Conservation (phyloP, 2,113 vertebrate species). For the Seriola aureovittata region DNA sequence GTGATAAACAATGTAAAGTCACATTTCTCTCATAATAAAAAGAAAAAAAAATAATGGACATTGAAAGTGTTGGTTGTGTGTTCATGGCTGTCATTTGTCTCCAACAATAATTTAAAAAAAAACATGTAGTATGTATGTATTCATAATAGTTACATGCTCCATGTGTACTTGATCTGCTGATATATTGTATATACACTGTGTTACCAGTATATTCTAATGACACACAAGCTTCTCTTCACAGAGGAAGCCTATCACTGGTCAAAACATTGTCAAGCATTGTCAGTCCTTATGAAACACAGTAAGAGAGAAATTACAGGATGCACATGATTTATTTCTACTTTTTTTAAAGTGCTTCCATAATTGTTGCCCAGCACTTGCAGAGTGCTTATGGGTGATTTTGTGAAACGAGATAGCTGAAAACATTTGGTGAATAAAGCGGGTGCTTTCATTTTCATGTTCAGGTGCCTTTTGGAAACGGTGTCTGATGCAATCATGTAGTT, state of each 20-base stretch:
- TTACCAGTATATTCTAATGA: too few relatives aligned
- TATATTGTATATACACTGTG: too few relatives aligned
- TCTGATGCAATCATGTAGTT: not conserved
- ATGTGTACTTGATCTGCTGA: too few relatives aligned
- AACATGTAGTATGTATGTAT: too few relatives aligned
- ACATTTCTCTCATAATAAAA: conserved; percentile 91
- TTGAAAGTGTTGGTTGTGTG: not conserved
- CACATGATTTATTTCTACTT: not conserved
- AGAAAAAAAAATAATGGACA: conserved; percentile 60
- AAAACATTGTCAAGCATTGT: not conserved
- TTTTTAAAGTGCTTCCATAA: too few relatives aligned
- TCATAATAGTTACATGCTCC: too few relatives aligned
- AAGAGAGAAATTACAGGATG: not conserved
- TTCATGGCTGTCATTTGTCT: not conserved
- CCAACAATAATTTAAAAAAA: not conserved
- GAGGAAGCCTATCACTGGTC: not conserved
- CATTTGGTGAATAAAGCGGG: not conserved
- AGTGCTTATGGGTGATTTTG: too few relatives aligned
- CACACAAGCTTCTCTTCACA: too few relatives aligned
- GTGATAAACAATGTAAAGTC: conserved; percentile 87
- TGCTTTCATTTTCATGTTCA: not conserved
- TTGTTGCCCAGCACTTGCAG: too few relatives aligned
- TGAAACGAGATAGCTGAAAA: not conserved
- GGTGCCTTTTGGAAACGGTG: not conserved
- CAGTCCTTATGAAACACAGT: not conserved